Evolutionary conservation across 2,797 vertebrate species (phyloP).

Genomic region (Notoglanidium macrostoma): DNA sequence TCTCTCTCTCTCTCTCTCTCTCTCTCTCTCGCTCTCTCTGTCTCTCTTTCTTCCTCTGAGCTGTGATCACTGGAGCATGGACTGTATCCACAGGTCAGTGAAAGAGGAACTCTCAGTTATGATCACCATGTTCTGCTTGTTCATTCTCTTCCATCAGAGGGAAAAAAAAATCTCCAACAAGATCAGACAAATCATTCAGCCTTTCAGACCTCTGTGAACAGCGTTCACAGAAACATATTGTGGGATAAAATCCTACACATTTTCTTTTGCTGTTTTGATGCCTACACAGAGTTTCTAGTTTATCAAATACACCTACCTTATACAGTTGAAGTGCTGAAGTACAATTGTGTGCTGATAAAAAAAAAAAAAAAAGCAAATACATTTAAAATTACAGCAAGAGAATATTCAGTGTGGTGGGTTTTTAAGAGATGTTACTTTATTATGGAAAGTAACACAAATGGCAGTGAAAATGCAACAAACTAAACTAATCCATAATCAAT

Average conservation of each 20-base stretch:
- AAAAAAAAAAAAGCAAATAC: neutral
- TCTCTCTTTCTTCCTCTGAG: slow-evolving; percentile 1
- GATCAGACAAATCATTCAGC: slow-evolving; percentile 16
- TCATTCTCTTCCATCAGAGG: neutral
- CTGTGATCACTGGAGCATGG: slow-evolving; percentile 34
- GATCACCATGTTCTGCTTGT: slow-evolving; percentile 20
- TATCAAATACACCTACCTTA: neutral
- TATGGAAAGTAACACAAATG: neutral
- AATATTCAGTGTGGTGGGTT: neutral
- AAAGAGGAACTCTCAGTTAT: slow-evolving; percentile 32
- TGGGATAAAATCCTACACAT: neutral
- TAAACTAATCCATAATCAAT: neutral
- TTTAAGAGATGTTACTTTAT: neutral
- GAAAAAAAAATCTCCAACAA: neutral
- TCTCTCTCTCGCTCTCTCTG: neutral
- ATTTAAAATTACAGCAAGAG: neutral
- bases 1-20: neutral
- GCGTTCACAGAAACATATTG: neutral
- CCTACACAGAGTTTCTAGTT: neutral
- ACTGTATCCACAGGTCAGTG: slow-evolving; percentile 28
- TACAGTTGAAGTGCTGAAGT: no score
- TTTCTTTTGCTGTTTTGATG: neutral
- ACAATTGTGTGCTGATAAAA: neutral
- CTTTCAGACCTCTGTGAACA: neutral
- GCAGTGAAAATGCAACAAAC: neutral